These are phyloP conservation scores for Priocnemis perturbator DNA, from an alignment of 2,888 invertebrate genomes.

Conservation along the genomic window DNA sequence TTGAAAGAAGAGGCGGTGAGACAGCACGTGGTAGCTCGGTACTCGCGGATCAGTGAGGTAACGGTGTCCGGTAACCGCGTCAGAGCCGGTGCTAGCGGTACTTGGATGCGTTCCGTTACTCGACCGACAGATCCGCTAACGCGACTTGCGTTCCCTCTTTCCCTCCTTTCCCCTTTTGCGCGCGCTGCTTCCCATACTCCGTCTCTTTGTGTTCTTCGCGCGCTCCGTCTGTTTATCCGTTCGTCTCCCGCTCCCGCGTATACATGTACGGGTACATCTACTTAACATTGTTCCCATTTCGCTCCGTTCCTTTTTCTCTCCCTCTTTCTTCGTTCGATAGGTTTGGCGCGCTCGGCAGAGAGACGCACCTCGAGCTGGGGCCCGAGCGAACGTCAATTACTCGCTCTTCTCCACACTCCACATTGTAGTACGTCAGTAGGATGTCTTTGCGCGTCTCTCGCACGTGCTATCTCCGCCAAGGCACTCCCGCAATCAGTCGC, in stretches of 20 bases:
- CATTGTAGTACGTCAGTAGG: background rate
- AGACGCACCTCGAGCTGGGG: background rate
- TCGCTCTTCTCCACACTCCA: background rate
- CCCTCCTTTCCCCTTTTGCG: constrained; percentile 24
- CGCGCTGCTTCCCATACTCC: constrained; percentile 3
- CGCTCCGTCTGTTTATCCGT: constrained; percentile 14
- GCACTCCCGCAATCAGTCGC: background rate
- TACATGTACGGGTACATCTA: no score
- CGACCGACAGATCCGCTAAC: constrained; percentile 76
- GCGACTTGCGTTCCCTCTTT: constrained; percentile 58
- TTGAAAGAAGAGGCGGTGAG: constrained; percentile 60
- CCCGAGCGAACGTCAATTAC: background rate
- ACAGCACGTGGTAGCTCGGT: constrained; percentile 66
- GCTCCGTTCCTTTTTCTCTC: constrained; percentile 13
- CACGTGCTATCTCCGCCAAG: background rate
- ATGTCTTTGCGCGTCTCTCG: background rate
- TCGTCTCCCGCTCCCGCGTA: background rate
- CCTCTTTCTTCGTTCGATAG: constrained; percentile 6
- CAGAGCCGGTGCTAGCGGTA: constrained; percentile 74
- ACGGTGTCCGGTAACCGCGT: constrained; percentile 73
- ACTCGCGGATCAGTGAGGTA: constrained; percentile 62
- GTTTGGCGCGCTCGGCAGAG: constrained; percentile 11
- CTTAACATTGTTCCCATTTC: constrained; percentile 6
- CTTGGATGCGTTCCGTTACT: constrained; percentile 72
- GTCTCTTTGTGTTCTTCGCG: constrained; percentile 20